These are phyloP conservation scores for Kradibia gibbosae DNA, from an alignment of 1,140 invertebrate species.

Conservation along the genomic window DNA sequence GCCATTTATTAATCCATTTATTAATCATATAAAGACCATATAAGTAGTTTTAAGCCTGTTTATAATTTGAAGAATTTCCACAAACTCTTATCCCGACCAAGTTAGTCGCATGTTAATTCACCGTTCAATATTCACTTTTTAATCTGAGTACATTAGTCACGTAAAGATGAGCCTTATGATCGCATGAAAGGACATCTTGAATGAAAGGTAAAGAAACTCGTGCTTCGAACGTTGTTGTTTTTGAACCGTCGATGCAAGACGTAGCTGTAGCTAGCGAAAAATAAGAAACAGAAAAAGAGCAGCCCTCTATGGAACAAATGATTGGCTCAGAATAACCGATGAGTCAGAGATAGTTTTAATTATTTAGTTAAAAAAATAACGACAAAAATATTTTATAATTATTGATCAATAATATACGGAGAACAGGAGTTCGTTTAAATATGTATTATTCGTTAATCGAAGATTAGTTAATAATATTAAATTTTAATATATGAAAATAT, in stretches of 20 bases:
- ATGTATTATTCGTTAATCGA: too few relatives aligned
- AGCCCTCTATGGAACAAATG: not conserved
- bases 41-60: slow-evolving; percentile 48
- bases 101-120: too few relatives aligned
- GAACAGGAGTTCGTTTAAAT: too few relatives aligned
- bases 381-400: not conserved
- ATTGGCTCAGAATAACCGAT: not conserved
- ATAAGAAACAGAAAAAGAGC: not conserved
- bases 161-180: not conserved
- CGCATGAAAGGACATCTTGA: slow-evolving; percentile 5
- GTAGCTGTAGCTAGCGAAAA: slow-evolving; percentile 3
- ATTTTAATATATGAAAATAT: too few relatives aligned
- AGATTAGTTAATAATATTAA: too few relatives aligned
- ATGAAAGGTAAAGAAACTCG: not conserved
- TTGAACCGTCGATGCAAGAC: not conserved
- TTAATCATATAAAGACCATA: too few relatives aligned
- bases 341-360: slow-evolving; percentile 26
- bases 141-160: slow-evolving; percentile 45
- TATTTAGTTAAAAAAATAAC: not conserved
- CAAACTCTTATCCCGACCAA: not conserved
- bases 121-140: slow-evolving; percentile 26
- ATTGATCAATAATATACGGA: not conserved
- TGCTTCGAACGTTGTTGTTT: slow-evolving; percentile 18
- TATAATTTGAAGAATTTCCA: slow-evolving; percentile 25
- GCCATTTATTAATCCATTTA: slow-evolving; percentile 47